phyloP scores from a whole-genome alignment of 2,113 vertebrate species.

The Brienomyrus longianalis region DNA sequence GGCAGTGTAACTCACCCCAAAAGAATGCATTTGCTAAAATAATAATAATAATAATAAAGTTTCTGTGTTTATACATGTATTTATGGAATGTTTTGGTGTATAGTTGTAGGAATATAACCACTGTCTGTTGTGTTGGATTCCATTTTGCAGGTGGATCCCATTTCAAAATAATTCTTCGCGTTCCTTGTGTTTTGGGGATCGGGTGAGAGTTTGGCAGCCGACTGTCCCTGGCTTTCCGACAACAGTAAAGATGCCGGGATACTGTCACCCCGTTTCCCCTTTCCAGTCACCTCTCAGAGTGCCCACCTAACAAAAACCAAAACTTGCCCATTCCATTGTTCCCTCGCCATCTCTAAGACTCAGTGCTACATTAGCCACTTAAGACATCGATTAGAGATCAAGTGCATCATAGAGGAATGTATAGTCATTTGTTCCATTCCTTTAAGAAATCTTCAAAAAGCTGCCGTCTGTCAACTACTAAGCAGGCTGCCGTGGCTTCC shows the following conservation, averaged over 20 bases:
- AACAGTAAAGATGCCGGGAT: neutral
- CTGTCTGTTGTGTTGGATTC: neutral
- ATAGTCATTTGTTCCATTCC: conserved; percentile 10
- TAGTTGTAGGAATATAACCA: neutral
- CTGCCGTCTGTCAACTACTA: conserved; percentile 23
- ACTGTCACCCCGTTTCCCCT: neutral
- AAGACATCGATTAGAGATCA: conserved; percentile 22
- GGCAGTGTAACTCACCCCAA: neutral
- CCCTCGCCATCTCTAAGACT: neutral
- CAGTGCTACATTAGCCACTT: neutral
- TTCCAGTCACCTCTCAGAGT: neutral
- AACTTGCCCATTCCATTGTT: neutral
- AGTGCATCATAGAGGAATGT: conserved; percentile 32
- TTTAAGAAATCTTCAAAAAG: conserved; percentile 24
- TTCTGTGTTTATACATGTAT: neutral
- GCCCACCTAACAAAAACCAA: neutral
- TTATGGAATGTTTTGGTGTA: neutral
- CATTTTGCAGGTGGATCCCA: neutral
- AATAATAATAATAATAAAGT: neutral
- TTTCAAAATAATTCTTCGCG: neutral
- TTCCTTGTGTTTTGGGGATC: neutral
- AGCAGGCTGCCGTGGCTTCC: neutral
- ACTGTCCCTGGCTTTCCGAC: neutral
- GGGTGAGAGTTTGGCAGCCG: neutral
- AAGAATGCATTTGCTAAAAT: neutral